phyloP scores from a whole-genome alignment of 2,113 vertebrate genomes.

The Prunella himalayana region DNA sequence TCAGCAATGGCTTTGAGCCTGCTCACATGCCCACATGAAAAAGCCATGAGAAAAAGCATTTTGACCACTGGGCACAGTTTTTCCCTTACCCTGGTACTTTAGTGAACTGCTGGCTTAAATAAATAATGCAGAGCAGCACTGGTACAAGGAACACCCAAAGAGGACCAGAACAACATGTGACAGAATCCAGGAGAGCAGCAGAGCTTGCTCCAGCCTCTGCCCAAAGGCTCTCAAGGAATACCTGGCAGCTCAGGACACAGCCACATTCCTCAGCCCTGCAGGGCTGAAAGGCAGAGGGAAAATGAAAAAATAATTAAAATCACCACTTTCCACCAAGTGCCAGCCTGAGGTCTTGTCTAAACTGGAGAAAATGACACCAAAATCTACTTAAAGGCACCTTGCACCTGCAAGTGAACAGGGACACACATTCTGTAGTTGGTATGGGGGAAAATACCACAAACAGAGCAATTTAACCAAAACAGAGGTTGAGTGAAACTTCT shows the following conservation, averaged over 20 bases:
- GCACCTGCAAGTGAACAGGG: background rate
- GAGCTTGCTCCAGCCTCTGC: background rate
- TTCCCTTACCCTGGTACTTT: background rate
- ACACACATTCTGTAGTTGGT: too few relatives aligned
- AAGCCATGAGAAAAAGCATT: background rate
- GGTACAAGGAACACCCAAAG: background rate
- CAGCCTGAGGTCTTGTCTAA: background rate
- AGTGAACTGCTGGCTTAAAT: background rate
- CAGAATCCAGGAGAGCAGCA: background rate
- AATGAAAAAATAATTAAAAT: background rate
- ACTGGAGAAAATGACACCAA: background rate
- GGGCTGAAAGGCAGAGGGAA: background rate
- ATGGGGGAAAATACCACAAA: background rate
- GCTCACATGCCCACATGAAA: background rate
- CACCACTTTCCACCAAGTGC: background rate
- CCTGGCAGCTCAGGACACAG: background rate
- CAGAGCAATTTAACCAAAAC: background rate
- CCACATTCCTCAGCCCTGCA: background rate
- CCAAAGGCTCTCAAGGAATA: background rate
- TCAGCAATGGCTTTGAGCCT: background rate
- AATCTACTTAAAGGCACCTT: background rate
- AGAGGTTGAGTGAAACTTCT: accelerated
- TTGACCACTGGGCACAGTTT: background rate
- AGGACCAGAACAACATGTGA: background rate
- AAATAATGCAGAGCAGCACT: background rate